Conservation (phyloP, 2,888 invertebrate genomes). For the Pyrochroa serraticornis region DNA sequence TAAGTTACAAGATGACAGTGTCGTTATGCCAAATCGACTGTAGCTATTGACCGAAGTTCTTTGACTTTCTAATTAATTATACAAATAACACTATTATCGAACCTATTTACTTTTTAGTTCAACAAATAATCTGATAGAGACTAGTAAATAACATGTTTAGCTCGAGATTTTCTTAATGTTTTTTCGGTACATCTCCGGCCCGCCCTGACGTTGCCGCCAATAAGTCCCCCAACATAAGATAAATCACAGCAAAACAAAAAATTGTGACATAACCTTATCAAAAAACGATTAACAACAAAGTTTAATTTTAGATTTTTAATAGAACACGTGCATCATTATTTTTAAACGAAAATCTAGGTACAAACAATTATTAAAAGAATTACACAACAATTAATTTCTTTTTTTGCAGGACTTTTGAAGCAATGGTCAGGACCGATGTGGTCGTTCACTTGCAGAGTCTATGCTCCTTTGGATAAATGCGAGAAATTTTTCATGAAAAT, state of each 20-base stretch:
- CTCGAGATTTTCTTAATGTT: background rate
- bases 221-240: no score
- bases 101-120: slow-evolving; percentile 14
- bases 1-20: no score
- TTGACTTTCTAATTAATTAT: slow-evolving; percentile 11
- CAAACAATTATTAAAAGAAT: no score
- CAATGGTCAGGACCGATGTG: slow-evolving; percentile 57
- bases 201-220: no score
- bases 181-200: slow-evolving; percentile 3
- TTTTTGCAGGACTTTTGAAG: slow-evolving; percentile 50
- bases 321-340: no score
- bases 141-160: slow-evolving; percentile 8
- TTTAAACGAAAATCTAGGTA: no score
- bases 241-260: no score
- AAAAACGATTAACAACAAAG: no score
- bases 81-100: slow-evolving; percentile 16
- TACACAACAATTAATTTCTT: slow-evolving; percentile 7
- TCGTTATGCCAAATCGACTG: background rate
- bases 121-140: slow-evolving; percentile 10
- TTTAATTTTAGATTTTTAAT: no score
- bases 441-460: slow-evolving; percentile 59
- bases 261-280: no score
- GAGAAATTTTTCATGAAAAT: slow-evolving; percentile 71
- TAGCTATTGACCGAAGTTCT: slow-evolving; percentile 9
- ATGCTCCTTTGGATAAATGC: slow-evolving; percentile 68